Evolutionary conservation across 2,113 vertebrate genomes (phyloP).

Genomic region (Clarias gariepinus): DNA sequence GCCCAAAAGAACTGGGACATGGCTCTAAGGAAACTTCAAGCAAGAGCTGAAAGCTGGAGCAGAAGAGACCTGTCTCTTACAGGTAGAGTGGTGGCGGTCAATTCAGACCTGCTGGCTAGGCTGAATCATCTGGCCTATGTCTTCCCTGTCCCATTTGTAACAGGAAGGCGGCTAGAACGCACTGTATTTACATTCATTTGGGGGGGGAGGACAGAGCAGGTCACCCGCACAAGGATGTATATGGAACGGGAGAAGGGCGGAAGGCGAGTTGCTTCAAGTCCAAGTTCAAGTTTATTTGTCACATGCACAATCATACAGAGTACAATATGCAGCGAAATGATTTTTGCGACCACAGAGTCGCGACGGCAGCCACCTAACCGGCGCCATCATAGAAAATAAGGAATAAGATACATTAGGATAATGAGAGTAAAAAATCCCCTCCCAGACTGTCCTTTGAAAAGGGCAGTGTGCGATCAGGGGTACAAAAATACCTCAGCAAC

Average conservation of each 20-base stretch:
- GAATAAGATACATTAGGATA: too few species aligned
- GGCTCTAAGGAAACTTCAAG: not conserved
- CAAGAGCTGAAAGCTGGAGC: not conserved
- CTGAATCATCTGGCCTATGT: not conserved
- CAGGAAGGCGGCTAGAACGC: not conserved
- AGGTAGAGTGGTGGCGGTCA: not conserved
- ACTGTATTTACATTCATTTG: not conserved
- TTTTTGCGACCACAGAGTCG: too few species aligned
- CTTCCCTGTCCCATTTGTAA: not conserved
- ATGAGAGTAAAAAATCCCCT: too few species aligned
- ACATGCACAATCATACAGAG: too few species aligned
- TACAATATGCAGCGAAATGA: too few species aligned
- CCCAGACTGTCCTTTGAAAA: too few species aligned
- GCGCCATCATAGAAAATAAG: too few species aligned
- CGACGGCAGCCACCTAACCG: too few species aligned
- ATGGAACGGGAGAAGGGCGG: not conserved
- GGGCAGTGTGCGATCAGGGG: too few species aligned
- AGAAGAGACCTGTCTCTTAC: not conserved
- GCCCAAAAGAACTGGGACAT: not conserved
- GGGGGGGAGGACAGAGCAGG: not conserved
- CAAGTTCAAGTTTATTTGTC: too few species aligned
- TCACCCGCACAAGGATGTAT: not conserved
- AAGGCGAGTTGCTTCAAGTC: too few species aligned
- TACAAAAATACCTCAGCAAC: too few species aligned
- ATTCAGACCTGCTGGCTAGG: not conserved